Percentiles rank a stretch among this genome's conserved stretches.
phyloP scores from a whole-genome alignment of 2,797 vertebrate species.

The Platalea minor region DNA sequence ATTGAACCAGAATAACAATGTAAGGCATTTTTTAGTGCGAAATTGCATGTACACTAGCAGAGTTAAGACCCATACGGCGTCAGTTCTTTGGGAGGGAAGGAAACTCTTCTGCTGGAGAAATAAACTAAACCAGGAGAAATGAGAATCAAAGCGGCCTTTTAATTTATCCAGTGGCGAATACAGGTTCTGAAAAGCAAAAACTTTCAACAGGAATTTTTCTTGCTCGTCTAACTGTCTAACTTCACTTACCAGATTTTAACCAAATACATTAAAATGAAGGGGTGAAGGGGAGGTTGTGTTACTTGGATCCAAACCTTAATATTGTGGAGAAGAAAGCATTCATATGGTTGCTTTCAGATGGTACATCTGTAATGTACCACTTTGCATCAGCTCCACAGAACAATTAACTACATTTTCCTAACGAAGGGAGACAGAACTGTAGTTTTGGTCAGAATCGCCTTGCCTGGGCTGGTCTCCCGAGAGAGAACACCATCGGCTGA shows the following conservation, averaged over 20 bases:
- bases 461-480: neutral
- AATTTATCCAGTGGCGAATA: neutral
- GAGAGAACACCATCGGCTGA: rapidly evolving
- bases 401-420: neutral
- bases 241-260: neutral
- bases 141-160: neutral
- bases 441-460: neutral
- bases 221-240: neutral
- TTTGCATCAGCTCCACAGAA: neutral
- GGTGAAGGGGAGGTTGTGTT: neutral
- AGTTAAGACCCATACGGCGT: neutral
- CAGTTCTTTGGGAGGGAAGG: neutral
- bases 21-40: neutral
- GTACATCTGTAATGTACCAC: neutral
- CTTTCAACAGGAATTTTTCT: neutral
- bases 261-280: neutral
- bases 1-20: neutral
- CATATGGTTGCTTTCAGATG: neutral
- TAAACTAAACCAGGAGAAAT: neutral
- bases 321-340: neutral
- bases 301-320: neutral
- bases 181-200: neutral
- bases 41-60: neutral
- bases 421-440: neutral
- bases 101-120: neutral